Percentiles rank a stretch among this genome's conserved stretches.
phyloP scores from a whole-genome alignment of 1,140 invertebrate genomes.

The Drosophila navojoa region DNA sequence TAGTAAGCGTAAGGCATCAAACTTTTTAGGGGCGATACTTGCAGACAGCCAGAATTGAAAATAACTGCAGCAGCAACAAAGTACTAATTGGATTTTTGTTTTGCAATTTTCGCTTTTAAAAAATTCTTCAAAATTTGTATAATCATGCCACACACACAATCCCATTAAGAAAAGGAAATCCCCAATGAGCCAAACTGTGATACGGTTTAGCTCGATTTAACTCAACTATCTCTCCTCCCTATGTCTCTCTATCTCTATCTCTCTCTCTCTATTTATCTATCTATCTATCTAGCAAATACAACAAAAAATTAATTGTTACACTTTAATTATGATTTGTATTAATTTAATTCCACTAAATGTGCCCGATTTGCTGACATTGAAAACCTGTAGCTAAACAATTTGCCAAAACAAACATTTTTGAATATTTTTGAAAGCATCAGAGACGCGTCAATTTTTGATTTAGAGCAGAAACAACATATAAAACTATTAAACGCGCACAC shows the following conservation, averaged over 20 bases:
- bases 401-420: slow-evolving; percentile 59
- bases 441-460: slow-evolving; percentile 56
- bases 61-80: slow-evolving; percentile 41
- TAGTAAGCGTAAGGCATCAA: slow-evolving; percentile 34
- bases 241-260: slow-evolving; percentile 1
- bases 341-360: slow-evolving; percentile 59
- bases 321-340: slow-evolving; percentile 38
- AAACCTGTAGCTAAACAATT: slow-evolving; percentile 78
- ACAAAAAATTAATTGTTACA: slow-evolving; percentile 78
- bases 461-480: slow-evolving; percentile 52
- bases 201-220: slow-evolving; percentile 15
- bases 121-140: slow-evolving; percentile 57
- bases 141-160: slow-evolving; percentile 21
- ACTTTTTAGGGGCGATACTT: slow-evolving; percentile 77
- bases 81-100: slow-evolving; percentile 83
- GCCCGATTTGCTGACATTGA: slow-evolving; percentile 77
- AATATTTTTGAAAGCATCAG: slow-evolving; percentile 71
- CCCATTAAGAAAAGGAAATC: slow-evolving; percentile 43
- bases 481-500: slow-evolving; percentile 47
- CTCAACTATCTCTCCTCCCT: background rate
- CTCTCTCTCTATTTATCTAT: slow-evolving; percentile 22
- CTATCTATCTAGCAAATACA: slow-evolving; percentile 69
- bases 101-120: slow-evolving; percentile 84
- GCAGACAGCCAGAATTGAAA: slow-evolving; percentile 65
- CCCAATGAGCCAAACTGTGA: slow-evolving; percentile 15